Conservation (phyloP, 2,888 invertebrate species). For the Eupeodes latifasciatus region DNA sequence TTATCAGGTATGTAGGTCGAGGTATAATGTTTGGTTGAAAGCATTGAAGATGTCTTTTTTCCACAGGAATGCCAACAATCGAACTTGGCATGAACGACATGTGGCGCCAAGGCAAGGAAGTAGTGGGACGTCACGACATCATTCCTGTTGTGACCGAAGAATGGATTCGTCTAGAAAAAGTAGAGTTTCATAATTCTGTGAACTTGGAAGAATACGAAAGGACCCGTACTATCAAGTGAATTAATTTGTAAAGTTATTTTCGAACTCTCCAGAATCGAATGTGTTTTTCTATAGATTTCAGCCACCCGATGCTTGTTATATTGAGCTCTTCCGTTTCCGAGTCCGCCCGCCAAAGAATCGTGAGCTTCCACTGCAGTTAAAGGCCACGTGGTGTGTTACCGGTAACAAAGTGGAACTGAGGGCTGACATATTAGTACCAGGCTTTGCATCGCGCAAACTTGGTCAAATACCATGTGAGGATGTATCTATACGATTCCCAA, state of each 20-base stretch:
- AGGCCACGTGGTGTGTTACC: conserved; percentile 94
- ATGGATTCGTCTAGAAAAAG: conserved; percentile 98
- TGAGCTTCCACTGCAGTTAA: conserved; percentile 97
- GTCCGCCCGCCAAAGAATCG: conserved; percentile 97
- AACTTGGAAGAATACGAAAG: conserved; percentile 95
- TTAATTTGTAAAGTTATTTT: conserved; percentile 1
- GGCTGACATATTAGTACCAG: conserved; percentile 97
- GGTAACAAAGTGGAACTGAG: conserved; percentile 97
- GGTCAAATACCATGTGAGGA: conserved; percentile 99
- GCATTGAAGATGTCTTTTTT: conserved; percentile 15
- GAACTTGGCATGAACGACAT: conserved; percentile 99
- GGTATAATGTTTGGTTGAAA: background rate
- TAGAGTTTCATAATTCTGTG: conserved; percentile 97
- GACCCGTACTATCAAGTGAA: conserved; percentile 92
- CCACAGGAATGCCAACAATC: conserved; percentile 94
- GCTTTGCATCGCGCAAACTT: conserved; percentile 97
- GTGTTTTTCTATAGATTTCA: conserved; percentile 88
- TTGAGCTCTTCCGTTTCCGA: conserved; percentile 97
- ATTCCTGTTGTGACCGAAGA: conserved; percentile 99
- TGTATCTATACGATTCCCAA: conserved; percentile 97
- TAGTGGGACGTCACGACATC: conserved; percentile 99
- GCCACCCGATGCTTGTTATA: conserved; percentile 98
- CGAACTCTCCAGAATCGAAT: no score
- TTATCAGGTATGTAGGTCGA: conserved; percentile 88
- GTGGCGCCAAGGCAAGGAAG: conserved; percentile 99